Conservation (phyloP, 2,888 invertebrate genomes). For the Luperina nickerlii region DNA sequence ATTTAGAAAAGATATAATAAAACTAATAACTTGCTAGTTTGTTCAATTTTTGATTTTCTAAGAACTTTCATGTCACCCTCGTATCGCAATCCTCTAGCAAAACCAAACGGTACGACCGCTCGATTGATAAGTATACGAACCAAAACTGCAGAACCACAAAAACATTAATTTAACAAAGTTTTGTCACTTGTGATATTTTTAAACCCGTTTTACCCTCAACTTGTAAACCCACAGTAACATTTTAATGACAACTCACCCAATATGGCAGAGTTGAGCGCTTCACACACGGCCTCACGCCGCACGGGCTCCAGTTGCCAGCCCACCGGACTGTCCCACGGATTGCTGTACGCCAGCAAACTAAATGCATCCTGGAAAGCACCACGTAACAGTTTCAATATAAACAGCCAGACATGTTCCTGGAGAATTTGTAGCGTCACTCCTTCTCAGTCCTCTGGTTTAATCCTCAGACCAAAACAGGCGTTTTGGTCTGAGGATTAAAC, state of each 20-base stretch:
- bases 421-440: background rate
- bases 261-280: constrained; percentile 99
- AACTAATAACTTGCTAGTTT: too few relatives aligned
- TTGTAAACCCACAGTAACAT: too few relatives aligned
- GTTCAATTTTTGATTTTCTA: too few relatives aligned
- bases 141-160: background rate
- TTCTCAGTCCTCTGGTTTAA: too few relatives aligned
- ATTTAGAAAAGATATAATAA: too few relatives aligned
- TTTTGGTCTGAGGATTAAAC: background rate
- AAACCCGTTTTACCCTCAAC: too few relatives aligned
- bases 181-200: background rate
- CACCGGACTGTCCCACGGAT: constrained; percentile 99
- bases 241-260: constrained; percentile 91
- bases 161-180: background rate
- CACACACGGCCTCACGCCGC: constrained; percentile 98
- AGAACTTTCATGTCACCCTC: too few relatives aligned
- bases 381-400: background rate
- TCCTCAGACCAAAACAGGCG: too few relatives aligned
- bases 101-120: background rate
- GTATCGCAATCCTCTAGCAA: background rate
- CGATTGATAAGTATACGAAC: background rate
- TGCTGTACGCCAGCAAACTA: constrained; percentile 98
- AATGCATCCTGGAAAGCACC: constrained; percentile 96
- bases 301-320: constrained; percentile 99
- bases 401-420: background rate